Percentiles rank a stretch among this genome's conserved stretches.
phyloP scores from a whole-genome alignment of 2,888 invertebrate species.

The Rhagonycha fulva region DNA sequence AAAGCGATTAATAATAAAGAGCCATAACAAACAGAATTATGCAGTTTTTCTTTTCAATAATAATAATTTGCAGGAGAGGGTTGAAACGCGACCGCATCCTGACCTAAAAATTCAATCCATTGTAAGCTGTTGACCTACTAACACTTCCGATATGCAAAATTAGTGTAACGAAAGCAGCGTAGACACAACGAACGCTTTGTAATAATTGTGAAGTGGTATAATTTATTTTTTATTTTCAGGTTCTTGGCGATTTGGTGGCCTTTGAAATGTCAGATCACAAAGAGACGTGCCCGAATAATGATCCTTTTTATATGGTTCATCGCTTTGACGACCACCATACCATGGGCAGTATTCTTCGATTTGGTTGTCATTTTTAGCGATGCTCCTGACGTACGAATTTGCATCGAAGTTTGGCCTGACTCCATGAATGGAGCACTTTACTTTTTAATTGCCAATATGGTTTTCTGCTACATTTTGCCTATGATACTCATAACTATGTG shows the following conservation, averaged over 20 bases:
- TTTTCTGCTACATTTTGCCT: constrained; percentile 89
- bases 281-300: constrained; percentile 83
- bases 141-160: constrained; percentile 18
- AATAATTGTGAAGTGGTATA: constrained; percentile 8
- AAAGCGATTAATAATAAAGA: background rate
- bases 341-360: constrained; percentile 91
- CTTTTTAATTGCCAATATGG: constrained; percentile 86
- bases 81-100: background rate
- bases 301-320: constrained; percentile 90
- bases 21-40: background rate
- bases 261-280: constrained; percentile 87
- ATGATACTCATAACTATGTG: constrained; percentile 90
- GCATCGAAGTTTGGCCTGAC: constrained; percentile 86
- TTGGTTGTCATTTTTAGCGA: constrained; percentile 74
- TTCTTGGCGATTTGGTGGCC: constrained; percentile 97
- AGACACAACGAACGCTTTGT: background rate
- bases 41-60: background rate
- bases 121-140: constrained; percentile 16
- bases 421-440: constrained; percentile 80
- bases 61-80: background rate
- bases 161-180: constrained; percentile 16
- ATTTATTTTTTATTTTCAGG: constrained; percentile 62
- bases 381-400: constrained; percentile 75
- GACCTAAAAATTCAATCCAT: constrained; percentile 8
- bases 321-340: constrained; percentile 81